A percentile compares a stretch with the other conserved stretches of the same genome.
These are phyloP conservation scores for Salvator merianae DNA, from an alignment of 2,113 vertebrate genomes.

Conservation along the genomic window DNA sequence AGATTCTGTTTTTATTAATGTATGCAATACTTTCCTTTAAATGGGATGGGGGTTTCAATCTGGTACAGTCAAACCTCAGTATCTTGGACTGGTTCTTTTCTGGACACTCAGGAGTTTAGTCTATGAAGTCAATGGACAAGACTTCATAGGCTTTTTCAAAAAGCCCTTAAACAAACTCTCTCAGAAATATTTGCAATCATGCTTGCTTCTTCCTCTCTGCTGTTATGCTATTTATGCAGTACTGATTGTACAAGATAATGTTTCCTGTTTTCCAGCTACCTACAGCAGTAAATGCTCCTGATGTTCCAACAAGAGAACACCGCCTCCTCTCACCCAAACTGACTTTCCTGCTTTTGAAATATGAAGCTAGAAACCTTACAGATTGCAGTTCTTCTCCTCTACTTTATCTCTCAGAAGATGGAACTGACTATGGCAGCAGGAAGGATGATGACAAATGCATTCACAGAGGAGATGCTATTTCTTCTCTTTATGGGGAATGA, in stretches of 20 bases:
- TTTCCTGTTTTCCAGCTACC: not conserved
- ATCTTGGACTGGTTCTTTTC: too few species aligned
- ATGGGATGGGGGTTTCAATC: not conserved
- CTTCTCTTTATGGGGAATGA: slow-evolving; percentile 19
- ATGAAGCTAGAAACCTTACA: not conserved
- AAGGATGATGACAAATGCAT: slow-evolving; percentile 1
- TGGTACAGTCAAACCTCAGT: not conserved
- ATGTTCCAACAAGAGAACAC: not conserved
- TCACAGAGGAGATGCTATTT: slow-evolving; percentile 5
- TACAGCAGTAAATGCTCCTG: not conserved
- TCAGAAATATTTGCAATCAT: not conserved
- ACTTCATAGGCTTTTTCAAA: too few species aligned
- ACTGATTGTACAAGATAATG: not conserved
- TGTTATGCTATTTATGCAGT: not conserved
- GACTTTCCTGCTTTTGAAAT: slow-evolving; percentile 17
- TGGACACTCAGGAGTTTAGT: not conserved
- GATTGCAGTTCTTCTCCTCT: not conserved
- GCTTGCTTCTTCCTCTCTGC: not conserved
- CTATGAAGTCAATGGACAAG: not conserved
- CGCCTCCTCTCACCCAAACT: not conserved
- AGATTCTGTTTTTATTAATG: not conserved
- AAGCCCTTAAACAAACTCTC: too few species aligned
- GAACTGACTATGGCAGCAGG: not conserved
- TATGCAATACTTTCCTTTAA: not conserved
- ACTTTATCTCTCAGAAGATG: slow-evolving; percentile 29